Percentiles rank a stretch among this genome's conserved stretches.
These are phyloP conservation scores for Micrasema minimum DNA, from an alignment of 1,140 invertebrate genomes.

Conservation along the genomic window DNA sequence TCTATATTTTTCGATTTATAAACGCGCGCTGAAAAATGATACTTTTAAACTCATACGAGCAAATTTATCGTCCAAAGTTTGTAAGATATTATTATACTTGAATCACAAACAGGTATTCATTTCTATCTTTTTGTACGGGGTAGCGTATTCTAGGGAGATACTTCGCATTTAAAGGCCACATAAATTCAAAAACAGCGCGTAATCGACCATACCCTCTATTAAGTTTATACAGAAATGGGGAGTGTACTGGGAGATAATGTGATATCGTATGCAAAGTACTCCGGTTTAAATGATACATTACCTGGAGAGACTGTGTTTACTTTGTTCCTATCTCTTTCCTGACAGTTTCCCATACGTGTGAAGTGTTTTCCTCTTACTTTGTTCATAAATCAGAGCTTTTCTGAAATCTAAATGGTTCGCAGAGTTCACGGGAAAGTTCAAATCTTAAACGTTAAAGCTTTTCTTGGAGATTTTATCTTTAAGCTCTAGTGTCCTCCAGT, in stretches of 20 bases:
- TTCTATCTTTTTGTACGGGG: constrained; percentile 10
- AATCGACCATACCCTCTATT: constrained; percentile 26
- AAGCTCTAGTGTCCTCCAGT: neutral
- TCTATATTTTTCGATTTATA: too few relatives aligned
- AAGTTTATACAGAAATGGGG: constrained; percentile 14
- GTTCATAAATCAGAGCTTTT: constrained; percentile 44
- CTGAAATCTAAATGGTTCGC: constrained; percentile 25
- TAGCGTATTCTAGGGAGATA: constrained; percentile 13
- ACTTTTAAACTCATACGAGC: neutral
- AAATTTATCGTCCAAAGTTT: constrained; percentile 16
- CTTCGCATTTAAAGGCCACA: constrained; percentile 26
- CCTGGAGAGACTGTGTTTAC: constrained; percentile 31
- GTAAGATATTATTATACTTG: constrained; percentile 6
- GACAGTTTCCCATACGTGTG: constrained; percentile 32
- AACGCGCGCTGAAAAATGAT: neutral
- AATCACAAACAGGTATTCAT: constrained; percentile 23
- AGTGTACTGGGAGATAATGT: constrained; percentile 35
- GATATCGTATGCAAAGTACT: constrained; percentile 34
- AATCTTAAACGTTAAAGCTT: constrained; percentile 39
- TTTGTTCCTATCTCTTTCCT: constrained; percentile 26
- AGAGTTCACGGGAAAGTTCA: constrained; percentile 37
- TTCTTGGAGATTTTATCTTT: constrained; percentile 12
- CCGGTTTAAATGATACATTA: constrained; percentile 42
- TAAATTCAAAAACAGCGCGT: constrained; percentile 28
- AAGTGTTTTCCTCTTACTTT: constrained; percentile 33